These are phyloP conservation scores for Blastobasis adustella DNA, from an alignment of 2,888 invertebrate species.

Conservation along the genomic window DNA sequence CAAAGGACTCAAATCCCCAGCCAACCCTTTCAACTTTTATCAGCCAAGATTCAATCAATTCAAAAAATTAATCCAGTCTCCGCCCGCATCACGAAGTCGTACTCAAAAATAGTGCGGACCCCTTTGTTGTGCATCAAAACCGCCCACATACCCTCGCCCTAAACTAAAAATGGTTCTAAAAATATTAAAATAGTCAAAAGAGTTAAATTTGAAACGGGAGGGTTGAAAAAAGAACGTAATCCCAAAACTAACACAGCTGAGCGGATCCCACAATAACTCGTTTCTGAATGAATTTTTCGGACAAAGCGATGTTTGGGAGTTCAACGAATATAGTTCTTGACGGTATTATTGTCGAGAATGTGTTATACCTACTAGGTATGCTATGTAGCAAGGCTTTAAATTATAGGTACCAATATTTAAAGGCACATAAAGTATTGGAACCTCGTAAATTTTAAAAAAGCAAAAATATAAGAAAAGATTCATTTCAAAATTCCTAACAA, in stretches of 20 bases:
- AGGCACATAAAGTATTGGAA: too few relatives aligned
- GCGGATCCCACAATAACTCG: conserved; percentile 40
- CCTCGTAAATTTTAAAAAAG: too few relatives aligned
- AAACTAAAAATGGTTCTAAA: conserved; percentile 60
- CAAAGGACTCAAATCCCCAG: conserved; percentile 8
- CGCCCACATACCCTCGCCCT: conserved; percentile 55
- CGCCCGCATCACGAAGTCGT: conserved; percentile 48
- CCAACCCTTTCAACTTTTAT: conserved; percentile 30
- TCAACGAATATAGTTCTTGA: too few relatives aligned
- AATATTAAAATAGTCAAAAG: conserved; percentile 74
- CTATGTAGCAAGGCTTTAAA: too few relatives aligned
- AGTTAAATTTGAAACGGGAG: conserved; percentile 70
- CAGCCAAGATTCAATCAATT: conserved; percentile 27
- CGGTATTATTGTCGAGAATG: too few relatives aligned
- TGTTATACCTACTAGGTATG: too few relatives aligned
- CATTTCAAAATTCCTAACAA: too few relatives aligned
- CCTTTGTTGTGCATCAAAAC: conserved; percentile 38
- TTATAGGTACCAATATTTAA: too few relatives aligned
- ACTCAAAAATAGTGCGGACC: conserved; percentile 47
- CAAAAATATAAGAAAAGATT: too few relatives aligned
- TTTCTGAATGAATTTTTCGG: conserved; percentile 17
- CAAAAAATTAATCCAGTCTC: conserved; percentile 39
- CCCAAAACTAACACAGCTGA: conserved; percentile 71
- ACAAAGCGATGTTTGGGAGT: not conserved
- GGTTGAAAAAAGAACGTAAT: conserved; percentile 58